Evolutionary conservation across 2,113 vertebrate genomes (phyloP), one percentile per base, ranked within the genome.

Genomic region (Toxotes jaculatrix): DNA sequence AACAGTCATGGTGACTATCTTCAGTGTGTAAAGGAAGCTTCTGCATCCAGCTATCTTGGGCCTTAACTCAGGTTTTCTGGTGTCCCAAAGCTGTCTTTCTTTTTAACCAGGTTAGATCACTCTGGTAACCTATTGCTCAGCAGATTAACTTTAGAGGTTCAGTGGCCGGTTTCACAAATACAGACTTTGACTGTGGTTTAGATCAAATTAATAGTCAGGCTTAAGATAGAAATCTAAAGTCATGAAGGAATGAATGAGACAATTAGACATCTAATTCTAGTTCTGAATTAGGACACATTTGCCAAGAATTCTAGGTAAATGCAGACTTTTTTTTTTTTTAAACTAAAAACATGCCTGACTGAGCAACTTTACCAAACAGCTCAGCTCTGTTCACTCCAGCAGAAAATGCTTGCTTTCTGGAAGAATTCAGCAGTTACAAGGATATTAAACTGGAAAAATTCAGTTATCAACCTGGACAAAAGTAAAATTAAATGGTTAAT

Each of bases 1-100:
- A 32, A 69, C 42, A 72, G 38, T 85, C 36, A 5, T 51, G n/a
- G 27, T 67, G 49, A 85, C 85, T 47, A 47, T 84, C 55, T 63
- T 66, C 21, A 77, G 40, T 32, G 55, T 70, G 51, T 42, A 27
- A 71, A 34, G 36, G 59, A 79, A 69, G 32, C 81, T 83, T 73
- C 32, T 74, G 70, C 65, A 23, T 47, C n/a, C 57, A 59, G 49
- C 49, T 42, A 5, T 64, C 13, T 53, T n/a, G 13, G 10, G 40
- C 7, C 32, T 43, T 47, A 47, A 45, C 2, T 47, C 43, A 1
- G 38, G 5, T n/a, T 27, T 61, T 43, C 5, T n/a, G 23, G 36
- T 10, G 42, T 40, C 40, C 47, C 4, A 5, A 62, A 57, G 45
- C 42, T 12, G 34, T 13, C 14, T 42, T 40, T 31, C 14, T 4